Conservation (phyloP, 1,140 invertebrate species). For the Bombus affinis region DNA sequence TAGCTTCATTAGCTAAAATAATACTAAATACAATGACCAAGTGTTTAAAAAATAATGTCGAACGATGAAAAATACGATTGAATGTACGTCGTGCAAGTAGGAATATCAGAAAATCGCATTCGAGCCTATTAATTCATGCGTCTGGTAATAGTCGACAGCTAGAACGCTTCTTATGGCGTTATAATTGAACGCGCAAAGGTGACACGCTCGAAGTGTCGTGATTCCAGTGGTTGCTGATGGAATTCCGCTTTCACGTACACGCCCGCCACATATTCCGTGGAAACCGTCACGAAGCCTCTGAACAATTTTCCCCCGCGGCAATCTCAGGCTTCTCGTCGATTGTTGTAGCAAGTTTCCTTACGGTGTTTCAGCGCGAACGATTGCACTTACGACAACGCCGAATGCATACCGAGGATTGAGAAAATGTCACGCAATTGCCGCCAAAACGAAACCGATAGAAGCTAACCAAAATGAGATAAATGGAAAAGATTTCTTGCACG, state of each 20-base stretch:
- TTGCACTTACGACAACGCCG: constrained; percentile 25
- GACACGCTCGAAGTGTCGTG: constrained; percentile 34
- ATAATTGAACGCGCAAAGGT: constrained; percentile 32
- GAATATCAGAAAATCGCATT: not conserved
- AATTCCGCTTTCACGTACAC: constrained; percentile 39
- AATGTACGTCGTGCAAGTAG: too few species aligned
- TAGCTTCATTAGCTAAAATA: not conserved
- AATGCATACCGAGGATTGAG: not conserved
- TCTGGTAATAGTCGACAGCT: not conserved
- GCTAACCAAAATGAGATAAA: not conserved
- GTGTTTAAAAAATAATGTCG: not conserved
- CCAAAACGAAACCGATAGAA: not conserved
- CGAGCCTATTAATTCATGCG: not conserved
- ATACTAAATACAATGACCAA: too few species aligned
- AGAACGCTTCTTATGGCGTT: not conserved
- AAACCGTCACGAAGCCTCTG: constrained; percentile 49
- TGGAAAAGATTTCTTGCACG: not conserved
- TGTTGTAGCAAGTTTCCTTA: constrained; percentile 36
- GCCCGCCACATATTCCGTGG: constrained; percentile 21
- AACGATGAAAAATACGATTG: not conserved
- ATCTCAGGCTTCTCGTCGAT: constrained; percentile 43
- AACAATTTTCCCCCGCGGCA: constrained; percentile 48
- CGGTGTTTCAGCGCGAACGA: constrained; percentile 24
- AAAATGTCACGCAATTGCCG: constrained; percentile 8
- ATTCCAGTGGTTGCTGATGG: constrained; percentile 39